phyloP scores from a whole-genome alignment of 1,140 invertebrate genomes.

The Cherax quadricarinatus region DNA sequence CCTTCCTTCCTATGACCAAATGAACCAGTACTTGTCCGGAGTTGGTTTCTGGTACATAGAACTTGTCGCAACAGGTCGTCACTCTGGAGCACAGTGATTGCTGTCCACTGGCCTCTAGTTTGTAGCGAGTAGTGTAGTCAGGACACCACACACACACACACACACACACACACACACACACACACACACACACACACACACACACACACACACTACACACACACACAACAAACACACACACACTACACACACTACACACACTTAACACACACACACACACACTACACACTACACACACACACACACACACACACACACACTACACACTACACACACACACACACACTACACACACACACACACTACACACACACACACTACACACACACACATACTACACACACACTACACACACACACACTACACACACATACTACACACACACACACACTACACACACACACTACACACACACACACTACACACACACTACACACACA shows the following conservation, averaged over 20 bases:
- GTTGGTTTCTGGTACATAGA: too few species aligned
- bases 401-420: not conserved
- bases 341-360: not conserved
- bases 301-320: not conserved
- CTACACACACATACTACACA: not conserved
- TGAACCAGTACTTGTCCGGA: too few species aligned
- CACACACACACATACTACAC: not conserved
- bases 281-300: not conserved
- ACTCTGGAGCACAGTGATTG: too few species aligned
- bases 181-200: not conserved
- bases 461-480: not conserved
- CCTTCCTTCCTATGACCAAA: too few species aligned
- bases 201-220: not conserved
- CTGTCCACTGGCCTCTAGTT: too few species aligned
- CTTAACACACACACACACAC: not conserved
- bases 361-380: conserved; percentile 15
- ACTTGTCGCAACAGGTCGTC: too few species aligned
- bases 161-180: not conserved
- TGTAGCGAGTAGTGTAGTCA: not conserved
- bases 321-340: conserved; percentile 4
- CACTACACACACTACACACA: too few species aligned
- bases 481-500: too few species aligned
- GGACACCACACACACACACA: not conserved
- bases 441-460: not conserved
- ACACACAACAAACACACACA: conserved; percentile 1